Evolutionary conservation across 2,888 invertebrate genomes (phyloP), one percentile per base, ranked within the genome.

Genomic region (Tetragonisca angustula): DNA sequence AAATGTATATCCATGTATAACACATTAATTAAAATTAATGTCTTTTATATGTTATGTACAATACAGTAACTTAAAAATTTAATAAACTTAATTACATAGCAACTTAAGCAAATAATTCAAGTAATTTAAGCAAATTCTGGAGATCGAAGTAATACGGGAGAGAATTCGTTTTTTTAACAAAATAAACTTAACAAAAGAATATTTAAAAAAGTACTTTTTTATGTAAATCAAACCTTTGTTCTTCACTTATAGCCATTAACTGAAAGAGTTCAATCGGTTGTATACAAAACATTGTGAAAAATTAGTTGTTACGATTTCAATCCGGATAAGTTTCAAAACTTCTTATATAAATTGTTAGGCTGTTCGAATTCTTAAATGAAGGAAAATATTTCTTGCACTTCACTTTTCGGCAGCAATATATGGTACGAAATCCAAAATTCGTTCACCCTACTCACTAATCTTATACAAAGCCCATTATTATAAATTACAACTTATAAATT

Each of bases 151-250:
- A 6, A 70, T 56, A 24, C 24, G 27, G 11, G 1, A 50, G 43
- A 78, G 24, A 5, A 65, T 36, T 59, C n/a, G 15, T 70, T 54
- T 54, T 71, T 32, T 49, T 4, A 24, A 17, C 27, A 5, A 50
- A 76, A 32, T 50, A 56, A 54, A 75, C 43, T 36, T 9, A 54
- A n/a, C 1, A 6, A 11, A 61, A 54, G 24, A n/a, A 62, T 59
- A 61, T 71, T 24, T 71, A 68, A 11, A 72, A 11, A n/a, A 61
- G 32, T 71, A 72, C 9, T 24, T 36, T 17, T 76, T 62, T 24
- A 24, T 56, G 19, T 73, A 59, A 59, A 72, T 32, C 83, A 56
- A 76, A 83, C 83, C 81, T 83, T 81, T 73, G 67, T 81, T 50
- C 56, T 27, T 52, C 50, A 43, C n/a, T 36, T 36, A 59, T 61